These are phyloP conservation scores for Pleuronectes platessa DNA, from an alignment of 2,113 vertebrate genomes.

Conservation along the genomic window DNA sequence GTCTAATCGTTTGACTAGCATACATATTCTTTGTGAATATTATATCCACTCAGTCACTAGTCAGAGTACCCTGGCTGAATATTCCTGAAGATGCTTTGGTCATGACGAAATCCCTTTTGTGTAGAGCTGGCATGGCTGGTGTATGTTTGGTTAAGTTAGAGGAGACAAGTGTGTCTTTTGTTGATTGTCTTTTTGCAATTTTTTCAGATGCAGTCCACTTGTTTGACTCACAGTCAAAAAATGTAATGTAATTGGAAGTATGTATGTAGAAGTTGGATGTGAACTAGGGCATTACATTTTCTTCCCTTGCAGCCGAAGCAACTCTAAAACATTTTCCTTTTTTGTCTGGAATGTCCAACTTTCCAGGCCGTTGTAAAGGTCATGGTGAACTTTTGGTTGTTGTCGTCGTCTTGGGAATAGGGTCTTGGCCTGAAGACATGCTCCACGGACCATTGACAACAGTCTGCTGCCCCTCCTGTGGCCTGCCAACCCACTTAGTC, in stretches of 20 bases:
- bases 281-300: background rate
- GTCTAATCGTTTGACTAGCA: constrained; percentile 3
- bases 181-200: background rate
- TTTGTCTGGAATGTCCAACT: background rate
- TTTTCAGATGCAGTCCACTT: background rate
- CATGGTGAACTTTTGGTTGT: constrained; percentile 13
- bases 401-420: constrained; percentile 36
- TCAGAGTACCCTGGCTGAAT: background rate
- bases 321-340: background rate
- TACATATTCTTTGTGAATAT: constrained; percentile 25
- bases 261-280: background rate
- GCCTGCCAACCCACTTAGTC: constrained; percentile 36
- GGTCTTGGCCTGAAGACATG: constrained; percentile 50
- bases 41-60: constrained; percentile 35
- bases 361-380: constrained; percentile 23
- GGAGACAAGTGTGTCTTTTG: background rate
- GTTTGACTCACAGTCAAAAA: background rate
- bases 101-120: constrained; percentile 47
- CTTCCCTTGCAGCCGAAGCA: background rate
- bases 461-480: constrained; percentile 39
- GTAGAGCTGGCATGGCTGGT: constrained; percentile 22
- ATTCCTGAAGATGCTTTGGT: constrained; percentile 30
- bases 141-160: constrained; percentile 16
- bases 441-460: constrained; percentile 43
- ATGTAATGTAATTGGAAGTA: background rate